Conservation (phyloP, 2,797 vertebrate genomes). For the Spea hammondii region DNA sequence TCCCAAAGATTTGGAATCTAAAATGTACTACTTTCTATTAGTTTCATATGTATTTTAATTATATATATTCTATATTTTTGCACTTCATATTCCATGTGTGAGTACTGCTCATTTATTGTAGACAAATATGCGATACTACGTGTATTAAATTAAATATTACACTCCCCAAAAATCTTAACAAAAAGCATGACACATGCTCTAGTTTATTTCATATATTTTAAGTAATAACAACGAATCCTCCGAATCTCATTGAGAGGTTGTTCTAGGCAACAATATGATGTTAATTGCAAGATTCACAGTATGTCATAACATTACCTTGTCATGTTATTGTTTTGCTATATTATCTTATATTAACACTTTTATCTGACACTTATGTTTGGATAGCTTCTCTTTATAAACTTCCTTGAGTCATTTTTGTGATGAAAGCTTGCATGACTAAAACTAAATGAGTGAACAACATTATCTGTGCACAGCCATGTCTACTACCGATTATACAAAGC, state of each 20-base stretch:
- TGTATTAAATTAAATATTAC: constrained; percentile 19
- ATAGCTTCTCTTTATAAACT: constrained; percentile 20
- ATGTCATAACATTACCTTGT: constrained; percentile 30
- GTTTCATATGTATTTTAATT: too few relatives aligned
- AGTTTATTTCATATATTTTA: neutral
- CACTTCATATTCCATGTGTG: too few relatives aligned
- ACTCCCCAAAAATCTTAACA: constrained; percentile 24
- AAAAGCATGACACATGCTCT: constrained; percentile 2
- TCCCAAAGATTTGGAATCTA: too few relatives aligned
- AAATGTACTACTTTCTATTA: too few relatives aligned
- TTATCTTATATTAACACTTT: constrained; percentile 20
- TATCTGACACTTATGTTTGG: constrained; percentile 17
- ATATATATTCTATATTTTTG: too few relatives aligned
- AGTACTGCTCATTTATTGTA: constrained; percentile 2
- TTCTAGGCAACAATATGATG: constrained; percentile 31
- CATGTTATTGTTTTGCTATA: constrained; percentile 22
- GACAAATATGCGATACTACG: neutral
- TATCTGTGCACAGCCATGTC: too few relatives aligned
- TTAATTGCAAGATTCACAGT: constrained; percentile 34
- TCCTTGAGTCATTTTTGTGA: constrained; percentile 1
- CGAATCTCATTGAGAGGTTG: constrained; percentile 22
- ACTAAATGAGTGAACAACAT: neutral
- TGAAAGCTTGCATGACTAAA: neutral
- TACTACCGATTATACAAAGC: too few relatives aligned
- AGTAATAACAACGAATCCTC: constrained; percentile 29